phyloP scores from a whole-genome alignment of 64 coral and sea anemone genomes.

The Actinia equina region DNA sequence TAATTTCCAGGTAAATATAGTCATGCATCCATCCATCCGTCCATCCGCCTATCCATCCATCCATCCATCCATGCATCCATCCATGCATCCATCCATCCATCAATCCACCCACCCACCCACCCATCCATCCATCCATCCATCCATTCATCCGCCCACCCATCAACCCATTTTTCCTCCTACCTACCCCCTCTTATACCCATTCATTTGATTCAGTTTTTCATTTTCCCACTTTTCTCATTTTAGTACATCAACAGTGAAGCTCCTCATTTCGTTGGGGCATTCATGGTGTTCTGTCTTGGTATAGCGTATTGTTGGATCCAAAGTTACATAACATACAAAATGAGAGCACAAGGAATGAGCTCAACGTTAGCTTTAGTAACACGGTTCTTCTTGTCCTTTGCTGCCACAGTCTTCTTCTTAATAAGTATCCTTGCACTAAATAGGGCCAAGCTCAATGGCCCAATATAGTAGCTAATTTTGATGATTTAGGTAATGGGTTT shows the following conservation, averaged over 20 bases:
- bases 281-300: slow-evolving; percentile 77
- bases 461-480: no score
- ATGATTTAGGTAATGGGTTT: no score
- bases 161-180: background rate
- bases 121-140: background rate
- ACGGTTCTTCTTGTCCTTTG: slow-evolving; percentile 49
- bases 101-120: background rate
- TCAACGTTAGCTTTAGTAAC: slow-evolving; percentile 47
- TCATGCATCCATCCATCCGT: background rate
- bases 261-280: slow-evolving; percentile 63
- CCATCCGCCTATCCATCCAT: background rate
- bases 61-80: background rate
- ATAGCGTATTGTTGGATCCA: slow-evolving; percentile 87
- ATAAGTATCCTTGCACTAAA: slow-evolving; percentile 61
- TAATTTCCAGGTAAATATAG: slow-evolving; percentile 72
- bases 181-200: background rate
- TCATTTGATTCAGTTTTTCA: background rate
- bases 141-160: background rate
- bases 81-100: background rate
- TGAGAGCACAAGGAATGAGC: slow-evolving; percentile 72
- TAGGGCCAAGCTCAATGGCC: no score
- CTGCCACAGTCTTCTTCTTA: slow-evolving; percentile 69
- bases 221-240: background rate
- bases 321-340: slow-evolving; percentile 59
- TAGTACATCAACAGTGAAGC: slow-evolving; percentile 54